Evolutionary conservation across 30 jellyfish, hydroid and myxozoan genomes (phyloP).

Genomic region (Morbakka virulenta): DNA sequence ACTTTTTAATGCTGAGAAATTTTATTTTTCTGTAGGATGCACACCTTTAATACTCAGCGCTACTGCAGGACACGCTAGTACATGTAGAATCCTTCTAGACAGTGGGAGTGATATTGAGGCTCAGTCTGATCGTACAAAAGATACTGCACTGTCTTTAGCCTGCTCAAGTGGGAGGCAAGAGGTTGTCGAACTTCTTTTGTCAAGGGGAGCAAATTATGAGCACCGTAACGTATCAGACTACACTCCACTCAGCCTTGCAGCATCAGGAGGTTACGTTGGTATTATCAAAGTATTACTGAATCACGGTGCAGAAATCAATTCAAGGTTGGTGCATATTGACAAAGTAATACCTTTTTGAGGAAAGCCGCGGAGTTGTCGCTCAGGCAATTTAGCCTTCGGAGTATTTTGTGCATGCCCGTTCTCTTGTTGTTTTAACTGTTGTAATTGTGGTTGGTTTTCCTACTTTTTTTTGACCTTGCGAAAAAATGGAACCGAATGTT

Average conservation of each 20-base stretch:
- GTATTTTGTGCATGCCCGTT: too few relatives aligned
- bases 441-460: too few relatives aligned
- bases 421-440: too few relatives aligned
- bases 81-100: constrained; percentile 89
- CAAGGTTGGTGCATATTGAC: constrained; percentile 74
- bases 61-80: constrained; percentile 97
- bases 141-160: constrained; percentile 96
- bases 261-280: constrained; percentile 98
- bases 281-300: constrained; percentile 84
- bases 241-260: constrained; percentile 98
- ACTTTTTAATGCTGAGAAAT: too few relatives aligned
- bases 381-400: too few relatives aligned
- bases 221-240: constrained; percentile 97
- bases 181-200: constrained; percentile 87
- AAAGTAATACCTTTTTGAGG: too few relatives aligned
- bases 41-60: constrained; percentile 98
- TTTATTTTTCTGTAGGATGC: constrained; percentile 60
- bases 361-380: too few relatives aligned
- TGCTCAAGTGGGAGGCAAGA: constrained; percentile 99
- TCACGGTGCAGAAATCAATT: constrained; percentile 98
- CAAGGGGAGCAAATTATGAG: constrained; percentile 78
- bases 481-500: too few relatives aligned
- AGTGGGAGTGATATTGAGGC: constrained; percentile 94
- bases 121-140: constrained; percentile 98
- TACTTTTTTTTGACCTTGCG: too few relatives aligned